Conservation (phyloP, 1,140 invertebrate species). For the Lepidotrigona ventralis region DNA sequence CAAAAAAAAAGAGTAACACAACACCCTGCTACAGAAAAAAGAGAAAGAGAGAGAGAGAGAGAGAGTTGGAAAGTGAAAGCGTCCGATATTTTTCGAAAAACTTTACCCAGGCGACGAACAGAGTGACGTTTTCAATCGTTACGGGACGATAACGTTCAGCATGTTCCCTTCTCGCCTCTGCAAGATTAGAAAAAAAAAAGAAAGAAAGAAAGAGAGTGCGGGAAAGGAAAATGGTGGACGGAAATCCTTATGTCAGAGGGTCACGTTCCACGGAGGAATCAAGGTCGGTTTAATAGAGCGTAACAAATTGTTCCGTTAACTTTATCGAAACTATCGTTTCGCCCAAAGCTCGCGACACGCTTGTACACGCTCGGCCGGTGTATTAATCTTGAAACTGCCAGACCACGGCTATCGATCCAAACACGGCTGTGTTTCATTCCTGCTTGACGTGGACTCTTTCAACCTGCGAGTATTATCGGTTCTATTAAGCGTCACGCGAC, state of each 20-base stretch:
- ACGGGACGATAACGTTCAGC: constrained; percentile 10
- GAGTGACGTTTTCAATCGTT: background rate
- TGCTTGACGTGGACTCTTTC: constrained; percentile 5
- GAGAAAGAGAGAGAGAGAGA: background rate
- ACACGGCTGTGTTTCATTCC: background rate
- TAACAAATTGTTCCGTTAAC: constrained; percentile 31
- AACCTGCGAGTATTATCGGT: constrained; percentile 14
- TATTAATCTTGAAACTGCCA: constrained; percentile 37
- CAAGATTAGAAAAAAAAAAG: background rate
- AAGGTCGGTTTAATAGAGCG: constrained; percentile 43
- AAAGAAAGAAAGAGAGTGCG: background rate
- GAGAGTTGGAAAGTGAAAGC: background rate
- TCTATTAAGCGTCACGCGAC: constrained; percentile 26
- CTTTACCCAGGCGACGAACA: too few species aligned
- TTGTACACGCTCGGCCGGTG: background rate
- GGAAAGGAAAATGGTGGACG: background rate
- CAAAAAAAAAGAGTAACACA: background rate
- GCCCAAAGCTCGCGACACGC: background rate
- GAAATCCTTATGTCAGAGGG: background rate
- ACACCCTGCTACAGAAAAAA: background rate
- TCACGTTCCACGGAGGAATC: constrained; percentile 22
- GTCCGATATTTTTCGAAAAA: background rate
- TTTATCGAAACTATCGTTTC: constrained; percentile 15
- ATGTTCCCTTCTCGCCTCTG: background rate
- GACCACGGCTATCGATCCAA: constrained; percentile 24